These are phyloP conservation scores for Cerastoderma edule DNA, from an alignment of 2,888 invertebrate genomes.

Conservation along the genomic window DNA sequence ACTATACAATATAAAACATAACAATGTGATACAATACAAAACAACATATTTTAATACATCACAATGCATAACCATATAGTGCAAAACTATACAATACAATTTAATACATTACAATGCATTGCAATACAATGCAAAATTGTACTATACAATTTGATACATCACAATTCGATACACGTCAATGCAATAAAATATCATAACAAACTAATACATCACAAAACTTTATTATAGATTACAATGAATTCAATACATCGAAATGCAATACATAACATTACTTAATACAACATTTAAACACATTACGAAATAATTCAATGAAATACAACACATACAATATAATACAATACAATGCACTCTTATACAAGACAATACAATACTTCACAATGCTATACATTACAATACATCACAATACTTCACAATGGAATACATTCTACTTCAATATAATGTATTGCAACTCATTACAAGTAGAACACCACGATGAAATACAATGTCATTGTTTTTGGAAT, in stretches of 20 bases:
- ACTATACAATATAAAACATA: no score
- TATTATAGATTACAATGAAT: not conserved
- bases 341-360: slow-evolving; percentile 4
- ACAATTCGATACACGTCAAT: not conserved
- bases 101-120: not conserved
- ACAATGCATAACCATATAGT: no score
- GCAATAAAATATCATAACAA: not conserved
- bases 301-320: slow-evolving; percentile 6
- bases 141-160: not conserved
- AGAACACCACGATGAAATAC: no score
- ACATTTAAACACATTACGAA: slow-evolving; percentile 2
- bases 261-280: not conserved
- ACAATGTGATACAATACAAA: no score
- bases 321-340: slow-evolving; percentile 18
- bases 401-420: no score
- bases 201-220: not conserved
- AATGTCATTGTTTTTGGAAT: no score
- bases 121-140: not conserved
- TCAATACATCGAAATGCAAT: not conserved
- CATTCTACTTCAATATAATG: no score
- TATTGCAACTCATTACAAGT: no score
- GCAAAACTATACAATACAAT: not conserved
- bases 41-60: no score
- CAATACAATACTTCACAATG: slow-evolving; percentile 8
- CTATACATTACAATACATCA: slow-evolving; percentile 15